Conservation (phyloP, 2,888 invertebrate genomes). For the Rhabditoides inermis region DNA sequence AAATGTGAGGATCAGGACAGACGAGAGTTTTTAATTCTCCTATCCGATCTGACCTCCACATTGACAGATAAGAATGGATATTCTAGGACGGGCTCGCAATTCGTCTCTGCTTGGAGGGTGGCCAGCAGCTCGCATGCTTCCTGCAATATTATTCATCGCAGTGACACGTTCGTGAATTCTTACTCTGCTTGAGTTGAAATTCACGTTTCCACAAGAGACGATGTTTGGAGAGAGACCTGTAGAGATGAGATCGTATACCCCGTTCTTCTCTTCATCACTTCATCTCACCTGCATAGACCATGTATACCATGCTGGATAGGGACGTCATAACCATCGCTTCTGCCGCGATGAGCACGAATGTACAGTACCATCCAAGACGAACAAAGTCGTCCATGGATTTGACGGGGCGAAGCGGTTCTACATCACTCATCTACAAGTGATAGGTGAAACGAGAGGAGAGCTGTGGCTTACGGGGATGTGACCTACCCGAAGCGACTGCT, state of each 20-base stretch:
- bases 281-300: conserved; percentile 33
- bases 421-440: neutral
- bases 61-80: conserved; percentile 32
- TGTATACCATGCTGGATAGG: conserved; percentile 30
- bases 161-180: conserved; percentile 25
- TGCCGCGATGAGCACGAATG: conserved; percentile 20
- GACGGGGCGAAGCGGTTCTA: too few relatives aligned
- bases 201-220: too few relatives aligned
- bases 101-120: conserved; percentile 14
- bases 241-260: neutral
- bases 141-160: too few relatives aligned
- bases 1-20: neutral
- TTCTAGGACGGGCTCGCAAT: conserved; percentile 11
- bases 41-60: conserved; percentile 22
- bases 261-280: neutral
- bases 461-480: neutral
- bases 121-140: conserved; percentile 7
- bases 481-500: neutral
- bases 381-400: conserved; percentile 28
- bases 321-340: conserved; percentile 25
- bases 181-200: too few relatives aligned
- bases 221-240: neutral
- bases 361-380: conserved; percentile 22
- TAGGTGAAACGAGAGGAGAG: neutral
- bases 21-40: neutral